Evolutionary conservation across 2,797 vertebrate species (phyloP).

Genomic region (Rhinoraja longicauda): DNA sequence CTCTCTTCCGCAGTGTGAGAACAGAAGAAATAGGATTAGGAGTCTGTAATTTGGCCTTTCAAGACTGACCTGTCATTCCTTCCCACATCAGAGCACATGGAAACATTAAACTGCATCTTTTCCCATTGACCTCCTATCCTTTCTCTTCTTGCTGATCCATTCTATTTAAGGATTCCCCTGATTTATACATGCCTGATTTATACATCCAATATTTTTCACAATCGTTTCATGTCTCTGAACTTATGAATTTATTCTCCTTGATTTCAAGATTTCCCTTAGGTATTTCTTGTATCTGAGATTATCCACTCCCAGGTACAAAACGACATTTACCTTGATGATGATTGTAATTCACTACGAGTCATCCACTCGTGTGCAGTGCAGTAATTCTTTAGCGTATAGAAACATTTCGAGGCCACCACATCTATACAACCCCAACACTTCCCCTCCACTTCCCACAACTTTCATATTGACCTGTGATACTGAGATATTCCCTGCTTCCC

Average conservation of each 20-base stretch:
- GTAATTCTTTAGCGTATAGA: no score
- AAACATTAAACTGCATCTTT: not conserved
- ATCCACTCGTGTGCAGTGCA: no score
- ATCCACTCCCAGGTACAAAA: no score
- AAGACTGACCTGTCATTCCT: no score
- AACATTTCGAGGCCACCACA: not conserved
- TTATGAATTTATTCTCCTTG: not conserved
- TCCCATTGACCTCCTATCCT: not conserved
- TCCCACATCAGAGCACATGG: not conserved
- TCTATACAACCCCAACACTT: not conserved
- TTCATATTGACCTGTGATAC: not conserved
- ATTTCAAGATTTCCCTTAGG: not conserved
- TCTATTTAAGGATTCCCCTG: not conserved
- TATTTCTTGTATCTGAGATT: not conserved
- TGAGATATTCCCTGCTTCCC: not conserved
- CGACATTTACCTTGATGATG: no score
- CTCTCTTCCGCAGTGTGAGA: not conserved
- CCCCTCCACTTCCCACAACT: not conserved
- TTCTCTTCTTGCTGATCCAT: not conserved
- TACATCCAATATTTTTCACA: not conserved
- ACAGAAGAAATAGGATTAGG: no score
- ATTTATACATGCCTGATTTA: not conserved
- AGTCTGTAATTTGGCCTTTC: no score
- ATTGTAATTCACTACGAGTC: no score
- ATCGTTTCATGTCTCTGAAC: not conserved